Evolutionary conservation across 2,888 invertebrate species (phyloP).

Genomic region (Monoplex corrugatus): DNA sequence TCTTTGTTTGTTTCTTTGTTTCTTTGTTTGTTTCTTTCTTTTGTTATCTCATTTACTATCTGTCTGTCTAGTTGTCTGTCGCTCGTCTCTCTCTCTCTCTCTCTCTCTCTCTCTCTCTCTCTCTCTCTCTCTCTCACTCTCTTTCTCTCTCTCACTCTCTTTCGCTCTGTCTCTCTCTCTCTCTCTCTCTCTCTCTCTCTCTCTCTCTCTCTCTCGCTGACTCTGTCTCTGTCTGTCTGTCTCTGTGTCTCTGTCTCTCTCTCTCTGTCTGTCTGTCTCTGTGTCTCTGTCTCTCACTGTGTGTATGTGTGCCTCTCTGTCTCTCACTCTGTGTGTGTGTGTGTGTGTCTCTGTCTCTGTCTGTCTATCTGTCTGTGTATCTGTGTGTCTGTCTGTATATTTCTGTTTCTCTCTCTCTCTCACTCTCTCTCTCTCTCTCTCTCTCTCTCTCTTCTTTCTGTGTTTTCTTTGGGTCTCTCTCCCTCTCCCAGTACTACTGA

Average conservation of each 20-base stretch:
- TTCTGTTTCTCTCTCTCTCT: not conserved
- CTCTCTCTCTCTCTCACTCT: not conserved
- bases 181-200: not conserved
- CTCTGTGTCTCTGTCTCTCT: not conserved
- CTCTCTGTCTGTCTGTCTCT: not conserved
- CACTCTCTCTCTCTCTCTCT: not conserved
- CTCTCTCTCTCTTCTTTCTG: not conserved
- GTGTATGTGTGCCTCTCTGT: not conserved
- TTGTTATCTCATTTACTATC: no score
- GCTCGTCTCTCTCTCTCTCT: not conserved
- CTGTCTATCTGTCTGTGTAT: not conserved
- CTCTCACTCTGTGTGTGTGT: not conserved
- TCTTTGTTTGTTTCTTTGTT: no score
- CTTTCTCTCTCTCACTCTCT: not conserved
- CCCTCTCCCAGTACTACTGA: no score
- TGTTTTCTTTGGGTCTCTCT: no score
- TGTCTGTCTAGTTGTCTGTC: no score
- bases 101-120: not conserved
- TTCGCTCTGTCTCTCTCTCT: not conserved
- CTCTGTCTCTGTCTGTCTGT: not conserved
- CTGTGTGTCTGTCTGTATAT: not conserved
- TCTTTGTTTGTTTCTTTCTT: no score
- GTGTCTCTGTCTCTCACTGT: not conserved
- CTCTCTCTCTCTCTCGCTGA: not conserved
- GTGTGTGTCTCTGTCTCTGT: not conserved